phyloP scores from a whole-genome alignment of 1,140 invertebrate genomes.

The Tetramorium simillimum region DNA sequence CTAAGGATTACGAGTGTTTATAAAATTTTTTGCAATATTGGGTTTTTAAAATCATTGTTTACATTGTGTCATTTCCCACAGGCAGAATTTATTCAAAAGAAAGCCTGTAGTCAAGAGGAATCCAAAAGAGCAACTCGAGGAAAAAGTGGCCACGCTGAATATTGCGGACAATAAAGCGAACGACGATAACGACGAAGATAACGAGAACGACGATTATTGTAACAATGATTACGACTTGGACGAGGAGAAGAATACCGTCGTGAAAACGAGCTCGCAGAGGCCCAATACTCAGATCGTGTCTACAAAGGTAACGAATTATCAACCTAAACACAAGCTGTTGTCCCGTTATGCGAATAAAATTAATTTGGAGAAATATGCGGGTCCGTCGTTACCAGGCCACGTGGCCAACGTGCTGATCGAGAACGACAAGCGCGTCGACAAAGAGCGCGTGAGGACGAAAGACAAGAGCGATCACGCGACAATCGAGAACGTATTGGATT shows the following conservation, averaged over 20 bases:
- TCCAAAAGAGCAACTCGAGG: neutral
- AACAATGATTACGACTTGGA: constrained; percentile 84
- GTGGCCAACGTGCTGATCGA: constrained; percentile 89
- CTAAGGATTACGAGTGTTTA: neutral
- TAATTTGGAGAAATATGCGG: constrained; percentile 93
- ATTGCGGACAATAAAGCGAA: constrained; percentile 67
- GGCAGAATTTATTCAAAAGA: constrained; percentile 66
- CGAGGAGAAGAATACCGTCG: constrained; percentile 76
- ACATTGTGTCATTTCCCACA: constrained; percentile 65
- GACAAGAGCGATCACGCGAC: constrained; percentile 99
- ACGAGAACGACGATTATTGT: constrained; percentile 80
- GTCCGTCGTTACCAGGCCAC: constrained; percentile 87
- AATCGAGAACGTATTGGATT: constrained; percentile 98
- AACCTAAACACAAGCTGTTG: constrained; percentile 93
- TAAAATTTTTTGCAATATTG: constrained; percentile 61
- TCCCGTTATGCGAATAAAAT: constrained; percentile 93
- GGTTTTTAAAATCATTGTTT: constrained; percentile 53
- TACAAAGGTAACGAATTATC: constrained; percentile 90
- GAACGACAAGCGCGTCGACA: constrained; percentile 88
- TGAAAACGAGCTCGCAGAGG: constrained; percentile 58
- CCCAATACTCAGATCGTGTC: constrained; percentile 86
- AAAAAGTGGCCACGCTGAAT: constrained; percentile 23
- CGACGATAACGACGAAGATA: constrained; percentile 70
- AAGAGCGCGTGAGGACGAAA: constrained; percentile 90
- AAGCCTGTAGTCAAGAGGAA: neutral